Conservation (phyloP, 2,113 vertebrate species). For the Rafetus swinhoei region DNA sequence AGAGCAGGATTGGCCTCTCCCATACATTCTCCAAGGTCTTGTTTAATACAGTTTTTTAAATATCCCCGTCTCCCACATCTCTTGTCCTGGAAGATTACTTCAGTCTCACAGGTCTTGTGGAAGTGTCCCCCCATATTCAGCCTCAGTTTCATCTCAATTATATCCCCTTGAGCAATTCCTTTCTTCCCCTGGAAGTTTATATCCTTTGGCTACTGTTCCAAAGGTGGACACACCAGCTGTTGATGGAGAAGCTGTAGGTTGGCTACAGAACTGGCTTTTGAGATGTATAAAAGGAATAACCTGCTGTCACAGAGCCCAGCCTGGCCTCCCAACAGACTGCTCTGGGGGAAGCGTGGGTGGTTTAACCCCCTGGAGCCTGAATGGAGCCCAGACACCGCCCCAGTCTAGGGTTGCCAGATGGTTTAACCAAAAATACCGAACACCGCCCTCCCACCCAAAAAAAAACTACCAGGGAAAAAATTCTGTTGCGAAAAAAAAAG, state of each 20-base stretch:
- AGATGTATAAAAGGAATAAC: not conserved
- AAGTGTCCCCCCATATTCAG: not conserved
- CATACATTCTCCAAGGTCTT: not conserved
- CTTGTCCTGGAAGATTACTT: not conserved
- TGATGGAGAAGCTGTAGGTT: not conserved
- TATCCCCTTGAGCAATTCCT: not conserved
- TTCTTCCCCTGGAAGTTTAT: not conserved
- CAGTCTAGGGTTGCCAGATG: not conserved
- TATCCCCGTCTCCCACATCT: not conserved
- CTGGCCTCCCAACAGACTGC: not conserved
- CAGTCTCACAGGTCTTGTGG: not conserved
- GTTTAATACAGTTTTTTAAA: not conserved
- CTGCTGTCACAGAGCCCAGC: not conserved
- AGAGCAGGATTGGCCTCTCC: not conserved
- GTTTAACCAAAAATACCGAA: too few species aligned
- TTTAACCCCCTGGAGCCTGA: not conserved
- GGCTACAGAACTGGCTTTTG: not conserved
- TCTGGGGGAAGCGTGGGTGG: not conserved
- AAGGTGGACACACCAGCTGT: not conserved
- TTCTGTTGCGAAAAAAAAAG: too few species aligned
- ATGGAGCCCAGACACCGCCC: not conserved
- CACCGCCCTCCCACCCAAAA: too few species aligned
- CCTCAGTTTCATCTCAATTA: not conserved
- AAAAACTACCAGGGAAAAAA: too few species aligned
- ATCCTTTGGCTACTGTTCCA: not conserved